Evolutionary conservation across 2,113 vertebrate species (phyloP), one percentile per base, ranked within the genome.

Genomic region (Gymnogyps californianus): DNA sequence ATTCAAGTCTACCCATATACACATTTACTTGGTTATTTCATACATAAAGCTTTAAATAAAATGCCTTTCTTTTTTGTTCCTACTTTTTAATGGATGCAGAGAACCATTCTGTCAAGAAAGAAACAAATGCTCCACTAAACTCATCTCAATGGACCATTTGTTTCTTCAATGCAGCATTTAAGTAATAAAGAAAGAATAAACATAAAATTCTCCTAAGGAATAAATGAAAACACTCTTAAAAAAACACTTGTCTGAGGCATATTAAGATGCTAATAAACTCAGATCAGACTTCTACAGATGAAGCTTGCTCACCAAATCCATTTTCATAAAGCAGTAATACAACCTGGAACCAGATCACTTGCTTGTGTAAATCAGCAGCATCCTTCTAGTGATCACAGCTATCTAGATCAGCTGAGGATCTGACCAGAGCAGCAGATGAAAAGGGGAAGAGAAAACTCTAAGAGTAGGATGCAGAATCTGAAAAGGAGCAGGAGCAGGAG

Each of bases 161-260:
- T 96, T 97, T 95, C 70, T 84, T 78, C 93, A 94, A 38, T 38
- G 49, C 54, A 84, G 70, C 61, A 61, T 93, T 95, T 85, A 95
- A 95, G 65, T 79, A 64, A 89, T 95, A 87, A 93, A 84, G 76
- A 44, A 95, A 93, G 77, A 93, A 97, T 96, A 96, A 96, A 82
- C 83, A 95, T 91, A 91, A 93, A 80, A 89, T 76, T 79, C 44
- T 83, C 66, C 49, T 66, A 79, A 87, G 65, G 93, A 92, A 87
- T 79, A 94, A 95, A 91, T 62, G 44, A 89, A 95, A 93, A 76
- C 40, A 72, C 15, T 12, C 46, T 79, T 57, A 54, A 91, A 96
- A 96, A 83, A 83, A 12, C 9, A 59, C 57, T 94, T 77, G 22
- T 69, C 59, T 82, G 29, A 54, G 57, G n/a, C 74, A 93, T 79